Evolutionary conservation across 2,797 vertebrate genomes (phyloP).

Genomic region (Muraenolepis orangiensis): DNA sequence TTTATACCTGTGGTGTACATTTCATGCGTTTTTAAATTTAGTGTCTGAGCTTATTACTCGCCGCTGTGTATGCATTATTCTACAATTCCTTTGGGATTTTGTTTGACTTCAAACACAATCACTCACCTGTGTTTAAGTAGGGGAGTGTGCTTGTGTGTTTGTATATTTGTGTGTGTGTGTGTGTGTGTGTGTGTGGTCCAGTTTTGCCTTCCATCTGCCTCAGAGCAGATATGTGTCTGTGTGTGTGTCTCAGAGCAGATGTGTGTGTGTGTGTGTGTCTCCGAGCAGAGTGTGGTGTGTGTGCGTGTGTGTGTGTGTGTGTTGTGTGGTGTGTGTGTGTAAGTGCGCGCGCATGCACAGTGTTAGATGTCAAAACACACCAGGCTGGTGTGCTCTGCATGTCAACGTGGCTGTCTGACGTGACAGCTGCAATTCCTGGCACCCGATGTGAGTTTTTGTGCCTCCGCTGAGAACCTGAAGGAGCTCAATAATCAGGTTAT

Average conservation of each 20-base stretch:
- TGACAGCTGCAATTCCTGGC: conserved; percentile 33
- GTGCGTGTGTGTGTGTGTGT: no score
- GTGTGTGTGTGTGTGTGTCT: no score
- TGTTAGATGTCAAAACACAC: no score
- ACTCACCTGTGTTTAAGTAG: conserved; percentile 8
- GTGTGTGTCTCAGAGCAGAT: no score
- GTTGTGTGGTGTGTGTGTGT: no score
- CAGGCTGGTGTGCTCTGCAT: no score
- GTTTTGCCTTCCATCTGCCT: conserved; percentile 28
- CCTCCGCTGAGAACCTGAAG: conserved; percentile 3
- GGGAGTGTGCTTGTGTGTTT: conserved; percentile 14
- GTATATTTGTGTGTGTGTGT: conserved; percentile 17
- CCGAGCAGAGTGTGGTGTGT: no score
- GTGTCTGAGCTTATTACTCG: background rate
- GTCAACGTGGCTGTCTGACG: conserved; percentile 36
- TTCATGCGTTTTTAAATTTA: background rate
- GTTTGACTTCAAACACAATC: background rate
- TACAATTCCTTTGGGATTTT: background rate
- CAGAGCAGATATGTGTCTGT: conserved; percentile 43
- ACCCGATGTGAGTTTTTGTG: conserved; percentile 20
- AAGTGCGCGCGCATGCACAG: no score
- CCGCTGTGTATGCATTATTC: background rate
- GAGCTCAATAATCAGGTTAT: conserved; percentile 11
- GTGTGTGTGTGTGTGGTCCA: background rate
- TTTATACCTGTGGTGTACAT: background rate